Base-by-base conservation (phyloP, 2,113 vertebrate species). In the Dasyornis broadbenti region DNA sequence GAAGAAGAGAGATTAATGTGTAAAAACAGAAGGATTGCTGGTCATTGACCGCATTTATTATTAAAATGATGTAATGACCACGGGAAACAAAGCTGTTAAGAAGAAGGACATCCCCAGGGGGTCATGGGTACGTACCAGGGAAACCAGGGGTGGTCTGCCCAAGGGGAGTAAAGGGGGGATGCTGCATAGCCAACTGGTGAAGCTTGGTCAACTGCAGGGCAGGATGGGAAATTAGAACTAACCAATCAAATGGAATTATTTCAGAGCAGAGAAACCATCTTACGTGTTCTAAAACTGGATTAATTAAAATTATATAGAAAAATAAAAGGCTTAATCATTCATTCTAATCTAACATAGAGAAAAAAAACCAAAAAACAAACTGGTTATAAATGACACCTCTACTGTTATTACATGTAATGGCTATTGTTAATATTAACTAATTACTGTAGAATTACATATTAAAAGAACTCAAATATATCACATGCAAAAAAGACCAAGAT, bases 111-210 rank as follows among this genome's bases (percentile, higher is more conserved):
- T 99, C 98, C 98, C 98, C 98, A 97, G 98, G 98, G 98, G 98
- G 97, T 98, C 97, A 97, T 98, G 98, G 99, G 98, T 99, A 99
- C 99, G 98, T 99, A 99, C 99, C 99, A 98, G 99, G 99, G 98
- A 99, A 99, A 98, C 99, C 99, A 98, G 98, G 99, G 98, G 99
- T 99, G 98, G 98, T 99, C 98, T 99, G 99, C 98, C 99, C 99
- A 99, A 99, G 98, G 99, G 99, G 98, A 98, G 99, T 99, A 99
- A 99, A 98, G 98, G 99, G 99, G 98, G 99, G 98, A 99, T 99
- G 99, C 99, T 99, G 99, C 98, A 99, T 99, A 99, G 99, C 99
- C 99, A 99, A 99, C 98, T 99, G 99, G 98, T 99, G 99, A 99
- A 99, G 99, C 99, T 99, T 99, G 99, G 98, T 99, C 98, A 99